Evolutionary conservation across 2,888 invertebrate genomes (phyloP).

Genomic region (Diaprepes abbreviatus): DNA sequence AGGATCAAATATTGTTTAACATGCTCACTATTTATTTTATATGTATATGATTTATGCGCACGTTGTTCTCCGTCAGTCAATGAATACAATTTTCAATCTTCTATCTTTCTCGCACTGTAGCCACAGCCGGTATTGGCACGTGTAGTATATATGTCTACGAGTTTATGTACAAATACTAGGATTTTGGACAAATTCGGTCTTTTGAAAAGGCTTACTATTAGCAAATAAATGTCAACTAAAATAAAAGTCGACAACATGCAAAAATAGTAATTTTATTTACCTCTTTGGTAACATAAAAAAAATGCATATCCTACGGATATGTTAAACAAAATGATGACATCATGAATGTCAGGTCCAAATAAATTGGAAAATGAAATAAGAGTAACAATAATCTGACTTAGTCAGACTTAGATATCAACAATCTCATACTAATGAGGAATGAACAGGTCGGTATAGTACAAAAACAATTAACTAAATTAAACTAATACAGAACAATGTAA

Average conservation of each 20-base stretch:
- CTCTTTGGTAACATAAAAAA: not conserved
- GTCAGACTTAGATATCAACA: conserved; percentile 14
- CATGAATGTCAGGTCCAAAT: not conserved
- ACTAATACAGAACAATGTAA: not conserved
- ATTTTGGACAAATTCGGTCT: too few species aligned
- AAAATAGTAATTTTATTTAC: conserved; percentile 9
- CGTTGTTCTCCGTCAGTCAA: too few species aligned
- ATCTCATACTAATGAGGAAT: conserved; percentile 16
- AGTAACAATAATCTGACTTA: not conserved
- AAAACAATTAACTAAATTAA: conserved; percentile 9
- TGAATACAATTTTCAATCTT: too few species aligned
- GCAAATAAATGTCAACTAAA: not conserved
- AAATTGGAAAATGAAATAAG: not conserved
- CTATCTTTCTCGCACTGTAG: too few species aligned
- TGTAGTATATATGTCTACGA: too few species aligned
- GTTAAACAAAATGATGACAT: not conserved
- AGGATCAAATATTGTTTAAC: too few species aligned
- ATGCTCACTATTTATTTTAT: too few species aligned
- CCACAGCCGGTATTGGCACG: too few species aligned
- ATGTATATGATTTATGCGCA: too few species aligned
- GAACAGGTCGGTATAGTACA: conserved; percentile 12
- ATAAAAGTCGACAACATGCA: not conserved
- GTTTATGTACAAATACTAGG: too few species aligned
- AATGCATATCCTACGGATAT: not conserved
- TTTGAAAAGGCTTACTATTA: too few species aligned